A percentile compares a stretch with the other conserved stretches of the same genome.
Conservation (phyloP, 2,113 vertebrate genomes). For the Lophochroa leadbeateri region DNA sequence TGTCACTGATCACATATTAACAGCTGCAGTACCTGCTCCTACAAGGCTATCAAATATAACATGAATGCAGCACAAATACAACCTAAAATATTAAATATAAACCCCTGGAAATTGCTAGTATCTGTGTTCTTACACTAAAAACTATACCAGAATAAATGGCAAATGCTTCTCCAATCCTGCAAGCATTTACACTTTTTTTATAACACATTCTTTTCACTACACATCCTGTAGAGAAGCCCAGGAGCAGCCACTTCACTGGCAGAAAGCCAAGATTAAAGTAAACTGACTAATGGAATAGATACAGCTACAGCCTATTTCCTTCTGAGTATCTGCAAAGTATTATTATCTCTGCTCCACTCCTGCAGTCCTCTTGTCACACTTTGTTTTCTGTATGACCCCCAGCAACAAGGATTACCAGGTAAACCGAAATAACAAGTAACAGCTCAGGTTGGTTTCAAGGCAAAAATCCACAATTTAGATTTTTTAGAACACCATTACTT, state of each 20-base stretch:
- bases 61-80: not conserved
- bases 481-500: not conserved
- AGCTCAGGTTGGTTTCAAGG: not conserved
- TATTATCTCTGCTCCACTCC: not conserved
- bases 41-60: not conserved
- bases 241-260: not conserved
- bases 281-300: not conserved
- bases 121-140: not conserved
- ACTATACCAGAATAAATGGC: not conserved
- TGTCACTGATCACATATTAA: not conserved
- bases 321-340: not conserved
- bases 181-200: not conserved
- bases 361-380: not conserved
- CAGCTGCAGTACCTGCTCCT: not conserved
- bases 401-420: not conserved
- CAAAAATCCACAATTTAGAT: not conserved
- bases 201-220: not conserved
- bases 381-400: not conserved
- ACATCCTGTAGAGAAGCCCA: not conserved
- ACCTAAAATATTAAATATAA: not conserved
- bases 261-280: not conserved
- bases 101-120: not conserved
- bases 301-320: not conserved
- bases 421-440: not conserved
- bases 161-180: not conserved